These are phyloP conservation scores for Reticulitermes speratus DNA, from an alignment of 1,140 invertebrate species.

Conservation along the genomic window DNA sequence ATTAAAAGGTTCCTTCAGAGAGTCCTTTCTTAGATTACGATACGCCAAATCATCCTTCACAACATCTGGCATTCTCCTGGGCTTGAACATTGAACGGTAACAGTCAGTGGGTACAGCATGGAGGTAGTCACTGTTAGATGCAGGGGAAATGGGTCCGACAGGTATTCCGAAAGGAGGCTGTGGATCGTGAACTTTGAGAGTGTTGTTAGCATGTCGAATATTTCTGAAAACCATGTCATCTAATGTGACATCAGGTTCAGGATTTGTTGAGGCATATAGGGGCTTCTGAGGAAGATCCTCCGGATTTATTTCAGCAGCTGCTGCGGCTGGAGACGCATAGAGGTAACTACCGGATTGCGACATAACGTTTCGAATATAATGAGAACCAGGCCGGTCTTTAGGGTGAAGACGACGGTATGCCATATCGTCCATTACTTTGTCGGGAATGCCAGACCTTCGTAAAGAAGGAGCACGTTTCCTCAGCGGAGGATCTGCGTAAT, in stretches of 20 bases:
- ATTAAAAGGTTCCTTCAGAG: conserved; percentile 48
- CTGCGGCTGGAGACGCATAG: conserved; percentile 61
- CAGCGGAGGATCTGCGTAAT: conserved; percentile 31
- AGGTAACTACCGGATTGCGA: conserved; percentile 71
- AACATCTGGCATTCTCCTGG: conserved; percentile 67
- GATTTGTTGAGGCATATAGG: conserved; percentile 13
- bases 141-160: conserved; percentile 71
- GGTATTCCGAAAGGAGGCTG: conserved; percentile 90
- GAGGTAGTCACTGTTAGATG: conserved; percentile 78
- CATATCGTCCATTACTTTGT: conserved; percentile 75
- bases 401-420: conserved; percentile 70
- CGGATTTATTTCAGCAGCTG: background rate
- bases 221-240: conserved; percentile 84
- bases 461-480: conserved; percentile 42
- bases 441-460: conserved; percentile 53
- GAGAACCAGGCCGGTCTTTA: conserved; percentile 42
- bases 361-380: conserved; percentile 55
- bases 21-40: conserved; percentile 78
- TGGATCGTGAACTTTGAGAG: conserved; percentile 68
- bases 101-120: conserved; percentile 66
- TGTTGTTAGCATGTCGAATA: conserved; percentile 72
- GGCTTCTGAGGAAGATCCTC: background rate
- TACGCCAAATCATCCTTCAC: conserved; percentile 86
- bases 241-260: conserved; percentile 73
- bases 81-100: conserved; percentile 60